Evolutionary conservation across 2,888 invertebrate species (phyloP).

Genomic region (Sisyra terminalis): DNA sequence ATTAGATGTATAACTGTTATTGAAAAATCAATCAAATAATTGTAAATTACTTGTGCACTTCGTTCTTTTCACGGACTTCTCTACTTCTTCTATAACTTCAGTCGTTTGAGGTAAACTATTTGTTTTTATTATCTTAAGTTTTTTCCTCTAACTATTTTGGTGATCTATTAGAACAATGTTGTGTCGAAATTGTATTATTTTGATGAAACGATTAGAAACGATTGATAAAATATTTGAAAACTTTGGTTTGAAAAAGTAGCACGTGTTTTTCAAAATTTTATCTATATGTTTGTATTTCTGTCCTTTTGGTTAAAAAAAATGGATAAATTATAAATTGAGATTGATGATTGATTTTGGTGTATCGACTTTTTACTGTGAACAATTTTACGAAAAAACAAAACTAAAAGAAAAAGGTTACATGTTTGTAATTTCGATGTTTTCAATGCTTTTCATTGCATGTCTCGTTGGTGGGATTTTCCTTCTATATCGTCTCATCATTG

Average conservation of each 20-base stretch:
- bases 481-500: too few species aligned
- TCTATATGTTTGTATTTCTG: neutral
- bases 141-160: slow-evolving; percentile 1
- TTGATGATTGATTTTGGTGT: too few species aligned
- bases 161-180: neutral
- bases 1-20: too few species aligned
- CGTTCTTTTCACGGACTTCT: neutral
- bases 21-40: too few species aligned
- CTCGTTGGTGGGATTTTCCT: slow-evolving; percentile 6
- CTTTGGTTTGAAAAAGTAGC: neutral
- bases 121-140: too few species aligned
- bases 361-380: too few species aligned
- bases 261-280: neutral
- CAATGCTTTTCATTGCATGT: slow-evolving; percentile 8
- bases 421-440: too few species aligned
- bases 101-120: slow-evolving; percentile 5
- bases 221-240: neutral
- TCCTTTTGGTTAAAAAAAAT: neutral
- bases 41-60: too few species aligned
- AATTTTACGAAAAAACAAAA: too few species aligned
- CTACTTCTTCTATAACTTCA: neutral
- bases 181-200: neutral
- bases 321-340: too few species aligned
- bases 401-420: too few species aligned
- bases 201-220: too few species aligned